Percentiles rank a stretch among this genome's conserved stretches.
phyloP scores from a whole-genome alignment of 2,888 invertebrate species.

The Chrysodeixis includens region DNA sequence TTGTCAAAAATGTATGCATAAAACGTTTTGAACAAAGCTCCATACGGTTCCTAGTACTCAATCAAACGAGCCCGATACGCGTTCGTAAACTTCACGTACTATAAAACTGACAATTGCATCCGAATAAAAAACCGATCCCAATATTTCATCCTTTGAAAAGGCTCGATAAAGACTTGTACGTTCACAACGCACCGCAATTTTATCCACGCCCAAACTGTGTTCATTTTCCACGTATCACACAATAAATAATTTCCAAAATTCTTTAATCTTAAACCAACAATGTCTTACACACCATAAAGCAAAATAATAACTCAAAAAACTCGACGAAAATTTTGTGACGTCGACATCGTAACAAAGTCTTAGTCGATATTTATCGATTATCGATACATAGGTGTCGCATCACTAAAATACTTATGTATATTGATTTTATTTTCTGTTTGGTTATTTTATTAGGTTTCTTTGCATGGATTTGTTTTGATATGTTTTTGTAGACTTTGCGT shows the following conservation, averaged over 20 bases:
- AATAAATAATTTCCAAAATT: slow-evolving; percentile 24
- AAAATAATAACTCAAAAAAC: slow-evolving; percentile 45
- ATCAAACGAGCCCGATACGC: neutral
- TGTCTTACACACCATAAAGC: slow-evolving; percentile 45
- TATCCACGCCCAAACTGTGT: neutral
- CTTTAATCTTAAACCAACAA: slow-evolving; percentile 44
- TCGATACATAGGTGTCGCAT: slow-evolving; percentile 65
- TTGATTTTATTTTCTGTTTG: slow-evolving; percentile 33
- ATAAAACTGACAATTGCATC: slow-evolving; percentile 5
- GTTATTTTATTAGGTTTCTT: slow-evolving; percentile 26
- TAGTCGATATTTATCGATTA: slow-evolving; percentile 68
- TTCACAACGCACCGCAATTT: neutral
- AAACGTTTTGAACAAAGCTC: neutral
- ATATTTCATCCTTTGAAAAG: slow-evolving; percentile 5
- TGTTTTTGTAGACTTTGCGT: slow-evolving; percentile 10
- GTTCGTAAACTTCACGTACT: neutral
- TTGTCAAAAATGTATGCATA: neutral
- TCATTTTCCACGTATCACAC: slow-evolving; percentile 1
- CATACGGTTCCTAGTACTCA: neutral
- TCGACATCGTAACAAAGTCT: slow-evolving; percentile 66
- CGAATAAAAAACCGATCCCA: slow-evolving; percentile 5
- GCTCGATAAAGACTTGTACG: neutral
- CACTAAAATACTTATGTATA: slow-evolving; percentile 45
- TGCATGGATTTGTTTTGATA: slow-evolving; percentile 7
- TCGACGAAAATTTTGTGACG: slow-evolving; percentile 46